Evolutionary conservation across 1,140 invertebrate species (phyloP), one percentile per base, ranked within the genome.

Genomic region (Lerema accius): DNA sequence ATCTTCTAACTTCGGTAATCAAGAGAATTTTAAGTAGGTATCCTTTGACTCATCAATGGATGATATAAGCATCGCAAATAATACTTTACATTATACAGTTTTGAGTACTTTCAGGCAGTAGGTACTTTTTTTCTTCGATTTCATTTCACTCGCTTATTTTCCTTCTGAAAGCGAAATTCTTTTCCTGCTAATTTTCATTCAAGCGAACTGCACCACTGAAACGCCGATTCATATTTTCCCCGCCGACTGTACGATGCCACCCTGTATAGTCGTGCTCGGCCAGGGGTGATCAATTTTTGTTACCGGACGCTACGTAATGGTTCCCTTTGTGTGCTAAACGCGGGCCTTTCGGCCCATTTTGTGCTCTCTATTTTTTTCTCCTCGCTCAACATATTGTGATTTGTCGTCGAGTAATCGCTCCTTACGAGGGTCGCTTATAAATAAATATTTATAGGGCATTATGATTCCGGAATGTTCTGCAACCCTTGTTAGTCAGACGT

Each of bases 251-350:
- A 32, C 28, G 4, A 9, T 32, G 28, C 28, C 28, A 9, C 28
- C 28, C 28, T 9, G 28, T 32, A 23, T 23, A 32, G 28, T 32
- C 28, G 9, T 7, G 9, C 28, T 32, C 28, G 28, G 4, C 35
- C 35, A 37, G 35, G 35, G 26, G 37, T 67, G 15, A 63, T 70
- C 45, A 56, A 70, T 70, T 58, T 43, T 23, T 51, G 45, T 28
- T 61, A 49, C 37, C 53, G 53, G 35, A 59, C 58, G 62, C 51
- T 61, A 58, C 26, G 50, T 67, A 64, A 69, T 60, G 51, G 67
- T 28, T n/a, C 19, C 53, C 28, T 61, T 55, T 63, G 39, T 42
- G 13, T 35, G 51, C 51, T 51, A 63, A 64, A 59, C 42, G 23
- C 26, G 48, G 14, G 14, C n/a, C 35, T 32, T 50, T 48, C 23